Evolutionary conservation across 2,113 vertebrate genomes (phyloP).

Genomic region (Proterorhinus semilunaris): DNA sequence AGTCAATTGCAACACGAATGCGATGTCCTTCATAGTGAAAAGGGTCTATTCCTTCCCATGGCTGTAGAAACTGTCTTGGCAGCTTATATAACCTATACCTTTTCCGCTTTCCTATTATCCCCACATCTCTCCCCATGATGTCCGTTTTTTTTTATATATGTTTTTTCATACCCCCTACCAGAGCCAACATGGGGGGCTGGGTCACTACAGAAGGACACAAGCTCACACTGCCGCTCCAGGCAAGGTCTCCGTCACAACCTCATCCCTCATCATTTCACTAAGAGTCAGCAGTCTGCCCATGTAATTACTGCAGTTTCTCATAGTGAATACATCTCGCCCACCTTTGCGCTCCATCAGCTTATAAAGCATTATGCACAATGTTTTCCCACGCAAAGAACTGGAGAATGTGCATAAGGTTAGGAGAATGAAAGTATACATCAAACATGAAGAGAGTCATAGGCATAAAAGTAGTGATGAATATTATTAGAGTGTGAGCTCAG

Average conservation of each 20-base stretch:
- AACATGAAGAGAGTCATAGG: slow-evolving; percentile 61
- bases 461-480: slow-evolving; percentile 52
- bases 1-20: no score
- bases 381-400: slow-evolving; percentile 18
- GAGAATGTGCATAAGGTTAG: slow-evolving; percentile 31
- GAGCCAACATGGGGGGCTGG: slow-evolving; percentile 10
- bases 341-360: slow-evolving; percentile 9
- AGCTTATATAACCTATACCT: slow-evolving; percentile 68
- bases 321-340: slow-evolving; percentile 43
- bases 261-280: slow-evolving; percentile 74
- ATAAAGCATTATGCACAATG: slow-evolving; percentile 42
- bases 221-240: slow-evolving; percentile 66
- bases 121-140: slow-evolving; percentile 19
- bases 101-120: slow-evolving; percentile 59
- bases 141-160: slow-evolving; percentile 19
- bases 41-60: neutral
- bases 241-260: slow-evolving; percentile 74
- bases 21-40: no score
- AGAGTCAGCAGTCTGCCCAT: slow-evolving; percentile 68
- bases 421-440: slow-evolving; percentile 42
- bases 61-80: slow-evolving; percentile 64
- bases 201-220: slow-evolving; percentile 63
- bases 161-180: slow-evolving; percentile 32
- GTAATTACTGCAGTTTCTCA: slow-evolving; percentile 61
- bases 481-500: slow-evolving; percentile 32